phyloP scores from a whole-genome alignment of 2,797 vertebrate genomes.

The Lutjanus argentimaculatus region DNA sequence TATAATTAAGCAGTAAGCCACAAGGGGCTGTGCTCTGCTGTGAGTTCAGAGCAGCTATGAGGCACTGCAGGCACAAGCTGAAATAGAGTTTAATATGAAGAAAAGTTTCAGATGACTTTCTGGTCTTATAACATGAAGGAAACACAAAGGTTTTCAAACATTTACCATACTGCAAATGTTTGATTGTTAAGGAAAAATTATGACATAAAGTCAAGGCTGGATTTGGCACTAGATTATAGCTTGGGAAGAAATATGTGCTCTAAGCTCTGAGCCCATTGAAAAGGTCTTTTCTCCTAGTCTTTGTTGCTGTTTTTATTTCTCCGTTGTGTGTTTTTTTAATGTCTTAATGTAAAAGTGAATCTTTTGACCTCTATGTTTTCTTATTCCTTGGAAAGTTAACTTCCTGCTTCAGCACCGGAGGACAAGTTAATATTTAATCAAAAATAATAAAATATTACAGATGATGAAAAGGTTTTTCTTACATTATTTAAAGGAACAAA shows the following conservation, averaged over 20 bases:
- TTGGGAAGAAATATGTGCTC: constrained; percentile 11
- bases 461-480: neutral
- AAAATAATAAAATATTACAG: neutral
- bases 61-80: constrained; percentile 12
- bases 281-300: constrained; percentile 5
- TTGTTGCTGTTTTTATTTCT: neutral
- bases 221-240: constrained; percentile 8
- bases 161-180: neutral
- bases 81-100: constrained; percentile 19
- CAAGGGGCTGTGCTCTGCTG: constrained; percentile 9
- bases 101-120: constrained; percentile 18
- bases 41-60: constrained; percentile 26
- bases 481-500: neutral
- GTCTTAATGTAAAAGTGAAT: neutral
- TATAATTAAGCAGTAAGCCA: constrained; percentile 60
- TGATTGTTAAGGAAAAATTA: neutral
- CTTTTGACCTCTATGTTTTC: neutral
- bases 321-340: neutral
- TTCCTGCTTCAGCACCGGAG: neutral
- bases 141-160: constrained; percentile 6
- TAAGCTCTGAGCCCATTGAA: neutral
- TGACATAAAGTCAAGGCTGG: constrained; percentile 5
- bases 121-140: constrained; percentile 10
- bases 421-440: neutral
- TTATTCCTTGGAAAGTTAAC: neutral